Percentiles rank a stretch among this genome's conserved stretches.
phyloP scores from a whole-genome alignment of 1,140 invertebrate genomes.

The Formica exsecta region DNA sequence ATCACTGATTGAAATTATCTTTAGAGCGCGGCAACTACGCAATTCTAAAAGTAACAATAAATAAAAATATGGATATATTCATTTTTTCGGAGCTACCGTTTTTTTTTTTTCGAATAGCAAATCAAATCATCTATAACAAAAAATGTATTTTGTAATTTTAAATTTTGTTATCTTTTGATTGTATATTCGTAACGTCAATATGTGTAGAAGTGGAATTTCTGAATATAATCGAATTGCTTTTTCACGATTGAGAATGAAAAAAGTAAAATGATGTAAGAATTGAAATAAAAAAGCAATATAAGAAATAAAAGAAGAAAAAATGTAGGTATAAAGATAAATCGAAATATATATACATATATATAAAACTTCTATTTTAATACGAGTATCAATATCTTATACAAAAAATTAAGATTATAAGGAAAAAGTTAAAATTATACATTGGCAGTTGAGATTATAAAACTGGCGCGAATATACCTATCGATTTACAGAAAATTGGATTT shows the following conservation, averaged over 20 bases:
- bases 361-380: conserved; percentile 12
- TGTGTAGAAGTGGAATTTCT: background rate
- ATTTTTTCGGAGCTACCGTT: background rate
- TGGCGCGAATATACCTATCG: background rate
- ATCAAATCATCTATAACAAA: too few species aligned
- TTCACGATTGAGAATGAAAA: conserved; percentile 6
- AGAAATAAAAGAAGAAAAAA: background rate
- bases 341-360: background rate
- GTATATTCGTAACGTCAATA: background rate
- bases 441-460: conserved; percentile 19
- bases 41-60: conserved; percentile 8
- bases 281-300: background rate
- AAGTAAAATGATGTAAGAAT: background rate
- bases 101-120: background rate
- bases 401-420: conserved; percentile 6
- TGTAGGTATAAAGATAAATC: background rate
- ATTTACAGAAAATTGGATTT: conserved; percentile 12
- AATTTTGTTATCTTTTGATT: background rate
- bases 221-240: background rate
- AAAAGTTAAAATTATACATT: conserved; percentile 35
- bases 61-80: background rate
- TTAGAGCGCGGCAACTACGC: too few species aligned
- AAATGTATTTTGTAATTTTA: background rate
- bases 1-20: conserved; percentile 19
- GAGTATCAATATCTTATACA: background rate